Conservation (phyloP, 2,888 invertebrate genomes). For the Cantharis rufa region DNA sequence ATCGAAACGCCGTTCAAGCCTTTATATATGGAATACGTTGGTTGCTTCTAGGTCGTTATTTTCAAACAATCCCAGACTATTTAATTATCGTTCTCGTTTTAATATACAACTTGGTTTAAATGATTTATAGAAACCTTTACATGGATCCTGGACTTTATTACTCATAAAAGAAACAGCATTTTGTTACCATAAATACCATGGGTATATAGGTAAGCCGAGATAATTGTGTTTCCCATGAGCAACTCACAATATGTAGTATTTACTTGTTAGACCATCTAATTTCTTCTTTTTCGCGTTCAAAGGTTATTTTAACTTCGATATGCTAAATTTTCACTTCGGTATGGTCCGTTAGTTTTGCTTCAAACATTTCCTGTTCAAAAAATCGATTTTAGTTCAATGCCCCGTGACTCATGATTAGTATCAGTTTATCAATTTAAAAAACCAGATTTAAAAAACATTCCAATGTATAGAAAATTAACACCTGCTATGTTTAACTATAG, state of each 20-base stretch:
- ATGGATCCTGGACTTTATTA: constrained; percentile 16
- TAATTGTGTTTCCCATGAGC: not conserved
- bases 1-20: constrained; percentile 8
- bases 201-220: not conserved
- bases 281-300: not conserved
- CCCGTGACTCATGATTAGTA: constrained; percentile 10
- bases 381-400: constrained; percentile 16
- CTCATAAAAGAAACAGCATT: constrained; percentile 13
- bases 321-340: not conserved
- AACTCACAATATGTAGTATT: too few relatives aligned
- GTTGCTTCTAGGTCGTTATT: constrained; percentile 17
- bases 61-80: constrained; percentile 12
- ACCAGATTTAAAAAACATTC: constrained; percentile 1
- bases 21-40: constrained; percentile 4
- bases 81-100: constrained; percentile 25
- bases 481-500: not conserved
- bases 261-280: not conserved
- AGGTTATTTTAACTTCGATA: not conserved
- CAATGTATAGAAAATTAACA: not conserved
- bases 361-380: constrained; percentile 14
- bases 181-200: not conserved
- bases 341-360: constrained; percentile 10
- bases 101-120: constrained; percentile 12
- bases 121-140: constrained; percentile 19
- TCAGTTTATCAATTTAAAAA: constrained; percentile 1